Base-by-base conservation (phyloP, 1,140 invertebrate species). In the Mya arenaria region DNA sequence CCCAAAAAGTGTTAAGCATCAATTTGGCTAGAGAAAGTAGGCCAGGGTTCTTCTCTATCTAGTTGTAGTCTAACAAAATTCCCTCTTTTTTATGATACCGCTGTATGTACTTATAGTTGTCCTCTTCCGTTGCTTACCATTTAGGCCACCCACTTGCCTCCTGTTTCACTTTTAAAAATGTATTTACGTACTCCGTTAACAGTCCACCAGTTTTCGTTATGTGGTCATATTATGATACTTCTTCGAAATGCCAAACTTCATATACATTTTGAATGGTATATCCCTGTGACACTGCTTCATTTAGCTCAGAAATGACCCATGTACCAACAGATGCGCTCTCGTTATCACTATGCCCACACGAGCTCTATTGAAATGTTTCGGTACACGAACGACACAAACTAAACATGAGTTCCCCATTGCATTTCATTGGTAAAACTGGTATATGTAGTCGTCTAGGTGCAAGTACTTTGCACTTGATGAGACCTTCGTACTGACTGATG, bases 1-100 rank as follows among this genome's bases (percentile, higher is more conserved):
- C 68, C 73, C 66, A 83, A 55, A 83, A 78, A 6, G 65, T 41
- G 37, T 63, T 63, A 34, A 63, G 30, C 60, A 63, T 30, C 10
- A 63, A 34, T 34, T 63, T 89, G 17, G 86, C 71, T n/a, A 89
- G 23, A 23, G 60, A 36, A 36, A 87, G 17, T 19, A 83, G 25
- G 19, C 91, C 92, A 0, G 89, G 83, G 77, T 93, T 94, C 62
- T 88, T 83, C 34, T 48, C 66, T 44, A 93, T 92, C 41, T 89
- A 87, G 23, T 85, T 55, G 6, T 25, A 48, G 34, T 93, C 88
- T 25, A 94, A 72, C 19, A 63, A 36, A 52, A 94, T 80, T 19
- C 90, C 90, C 85, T 94, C 90, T 8, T 83, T 69, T 32, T n/a
- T 15, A 4, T 58, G 6, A 55, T 82, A 82, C 19, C 48, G 17